phyloP scores from a whole-genome alignment of 2,113 vertebrate genomes.

The Anas platyrhynchos region DNA sequence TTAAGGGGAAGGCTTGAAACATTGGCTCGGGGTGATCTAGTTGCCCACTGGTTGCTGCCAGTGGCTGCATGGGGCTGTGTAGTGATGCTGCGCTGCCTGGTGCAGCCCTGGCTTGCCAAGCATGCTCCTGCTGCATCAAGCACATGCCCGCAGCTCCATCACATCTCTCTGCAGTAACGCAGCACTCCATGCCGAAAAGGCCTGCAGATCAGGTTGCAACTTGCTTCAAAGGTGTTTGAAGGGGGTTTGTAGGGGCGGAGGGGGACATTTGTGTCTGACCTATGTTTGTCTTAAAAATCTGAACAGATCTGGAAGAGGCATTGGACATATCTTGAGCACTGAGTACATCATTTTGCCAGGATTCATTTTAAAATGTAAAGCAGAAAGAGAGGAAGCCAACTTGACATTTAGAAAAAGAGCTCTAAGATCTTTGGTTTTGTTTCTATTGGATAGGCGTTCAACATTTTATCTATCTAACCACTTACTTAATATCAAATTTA shows the following conservation, averaged over 20 bases:
- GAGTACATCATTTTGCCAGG: background rate
- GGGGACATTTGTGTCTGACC: background rate
- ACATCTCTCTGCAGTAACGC: background rate
- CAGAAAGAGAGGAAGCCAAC: background rate
- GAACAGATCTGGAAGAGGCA: background rate
- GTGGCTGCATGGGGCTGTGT: accelerated
- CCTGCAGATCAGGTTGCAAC: accelerated
- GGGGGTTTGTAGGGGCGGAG: too few relatives aligned
- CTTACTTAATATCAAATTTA: background rate
- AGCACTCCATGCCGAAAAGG: background rate
- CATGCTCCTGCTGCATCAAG: accelerated
- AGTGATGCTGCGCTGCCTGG: too few relatives aligned
- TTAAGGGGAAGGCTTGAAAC: background rate
- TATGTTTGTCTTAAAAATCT: accelerated
- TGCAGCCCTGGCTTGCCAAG: background rate
- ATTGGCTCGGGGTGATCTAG: too few relatives aligned
- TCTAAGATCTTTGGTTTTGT: background rate
- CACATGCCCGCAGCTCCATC: background rate
- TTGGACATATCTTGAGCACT: background rate
- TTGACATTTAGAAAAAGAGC: background rate
- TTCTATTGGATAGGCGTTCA: background rate
- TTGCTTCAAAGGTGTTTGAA: background rate
- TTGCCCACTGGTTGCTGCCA: background rate
- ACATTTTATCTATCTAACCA: background rate
- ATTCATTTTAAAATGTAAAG: background rate